These are phyloP conservation scores for Onthophagus taurus DNA, from an alignment of 1,140 invertebrate genomes.

Conservation along the genomic window DNA sequence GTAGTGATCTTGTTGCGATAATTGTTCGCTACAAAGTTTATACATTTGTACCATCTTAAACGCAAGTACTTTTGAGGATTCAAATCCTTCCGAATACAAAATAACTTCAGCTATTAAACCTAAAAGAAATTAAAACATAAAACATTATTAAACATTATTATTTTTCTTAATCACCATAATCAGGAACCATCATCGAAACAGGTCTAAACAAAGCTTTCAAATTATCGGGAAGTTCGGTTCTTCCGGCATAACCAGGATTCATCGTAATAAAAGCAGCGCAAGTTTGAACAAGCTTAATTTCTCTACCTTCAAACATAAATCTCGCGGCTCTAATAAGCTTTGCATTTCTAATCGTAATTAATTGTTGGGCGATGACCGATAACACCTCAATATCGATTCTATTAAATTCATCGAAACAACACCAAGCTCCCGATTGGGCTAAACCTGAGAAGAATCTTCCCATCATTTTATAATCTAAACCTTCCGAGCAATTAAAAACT, in stretches of 20 bases:
- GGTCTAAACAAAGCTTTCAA: conserved; percentile 79
- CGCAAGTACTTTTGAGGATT: conserved; percentile 73
- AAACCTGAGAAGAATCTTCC: conserved; percentile 77
- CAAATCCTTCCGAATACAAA: conserved; percentile 86
- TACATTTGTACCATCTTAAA: conserved; percentile 90
- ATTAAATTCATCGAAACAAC: conserved; percentile 90
- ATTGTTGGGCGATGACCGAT: conserved; percentile 78
- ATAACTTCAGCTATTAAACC: conserved; percentile 87
- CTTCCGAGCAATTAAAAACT: conserved; percentile 86
- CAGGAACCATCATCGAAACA: conserved; percentile 89
- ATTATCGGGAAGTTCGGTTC: conserved; percentile 75
- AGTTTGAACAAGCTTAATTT: conserved; percentile 73
- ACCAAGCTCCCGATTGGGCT: conserved; percentile 82
- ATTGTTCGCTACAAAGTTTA: conserved; percentile 82
- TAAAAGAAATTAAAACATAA: conserved; percentile 30
- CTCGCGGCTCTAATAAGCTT: conserved; percentile 54
- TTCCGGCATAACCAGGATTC: conserved; percentile 84
- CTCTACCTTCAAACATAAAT: conserved; percentile 86
- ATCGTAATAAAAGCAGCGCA: conserved; percentile 87
- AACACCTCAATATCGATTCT: conserved; percentile 84
- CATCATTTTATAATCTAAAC: conserved; percentile 79
- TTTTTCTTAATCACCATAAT: conserved; percentile 63
- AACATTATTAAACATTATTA: neutral
- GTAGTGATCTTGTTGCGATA: conserved; percentile 88
- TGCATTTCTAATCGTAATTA: conserved; percentile 69